phyloP scores from a whole-genome alignment of 2,888 invertebrate genomes.

The Dastarcus helophoroides region DNA sequence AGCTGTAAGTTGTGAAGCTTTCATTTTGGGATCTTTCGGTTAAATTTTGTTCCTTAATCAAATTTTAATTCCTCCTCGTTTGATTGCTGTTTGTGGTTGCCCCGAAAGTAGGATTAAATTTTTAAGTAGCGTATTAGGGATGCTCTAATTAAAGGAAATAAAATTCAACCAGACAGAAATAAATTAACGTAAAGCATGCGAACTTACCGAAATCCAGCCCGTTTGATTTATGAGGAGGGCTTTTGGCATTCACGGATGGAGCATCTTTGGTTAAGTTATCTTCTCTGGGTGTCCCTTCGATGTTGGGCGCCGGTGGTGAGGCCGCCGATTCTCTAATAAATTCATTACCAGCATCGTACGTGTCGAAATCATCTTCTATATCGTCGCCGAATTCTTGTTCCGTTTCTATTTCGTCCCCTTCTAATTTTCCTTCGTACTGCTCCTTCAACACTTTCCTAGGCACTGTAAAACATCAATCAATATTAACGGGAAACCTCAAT shows the following conservation, averaged over 20 bases:
- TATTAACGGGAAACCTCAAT: too few relatives aligned
- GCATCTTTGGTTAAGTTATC: constrained; percentile 31
- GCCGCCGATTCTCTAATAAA: constrained; percentile 46
- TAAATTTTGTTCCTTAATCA: too few relatives aligned
- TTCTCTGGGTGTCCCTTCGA: constrained; percentile 35
- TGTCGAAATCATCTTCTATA: constrained; percentile 39
- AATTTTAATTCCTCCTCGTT: too few relatives aligned
- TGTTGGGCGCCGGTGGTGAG: constrained; percentile 44
- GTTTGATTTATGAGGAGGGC: constrained; percentile 27
- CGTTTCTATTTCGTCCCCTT: constrained; percentile 57
- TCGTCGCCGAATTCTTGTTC: constrained; percentile 36
- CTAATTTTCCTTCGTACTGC: constrained; percentile 66
- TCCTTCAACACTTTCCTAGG: constrained; percentile 74
- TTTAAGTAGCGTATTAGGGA: too few relatives aligned
- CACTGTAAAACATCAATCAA: too few relatives aligned
- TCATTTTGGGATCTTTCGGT: too few relatives aligned
- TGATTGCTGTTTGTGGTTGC: too few relatives aligned
- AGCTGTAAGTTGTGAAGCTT: too few relatives aligned
- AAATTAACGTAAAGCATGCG: too few relatives aligned
- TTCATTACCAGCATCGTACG: constrained; percentile 40
- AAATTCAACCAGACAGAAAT: too few relatives aligned
- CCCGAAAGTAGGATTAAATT: too few relatives aligned
- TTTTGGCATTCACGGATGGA: constrained; percentile 24
- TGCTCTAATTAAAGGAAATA: too few relatives aligned
- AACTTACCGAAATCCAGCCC: constrained; percentile 30